These are phyloP conservation scores for Cephus pygmeus DNA, from an alignment of 2,888 invertebrate species.

Conservation along the genomic window DNA sequence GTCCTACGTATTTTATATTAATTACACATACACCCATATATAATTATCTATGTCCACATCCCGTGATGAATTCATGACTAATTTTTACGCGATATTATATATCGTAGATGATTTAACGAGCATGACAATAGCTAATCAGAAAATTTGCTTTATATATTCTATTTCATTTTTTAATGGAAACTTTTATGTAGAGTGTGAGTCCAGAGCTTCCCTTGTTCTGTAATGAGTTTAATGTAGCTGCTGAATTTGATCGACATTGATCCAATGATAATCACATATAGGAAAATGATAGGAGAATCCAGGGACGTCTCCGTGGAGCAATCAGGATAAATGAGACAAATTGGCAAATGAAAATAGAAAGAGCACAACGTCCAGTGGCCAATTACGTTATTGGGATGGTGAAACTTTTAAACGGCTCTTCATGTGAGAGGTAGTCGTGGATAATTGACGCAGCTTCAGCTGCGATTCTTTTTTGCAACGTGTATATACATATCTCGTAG, in stretches of 20 bases:
- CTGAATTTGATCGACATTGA: neutral
- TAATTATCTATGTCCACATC: neutral
- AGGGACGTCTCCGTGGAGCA: neutral
- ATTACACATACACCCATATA: neutral
- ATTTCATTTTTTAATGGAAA: neutral
- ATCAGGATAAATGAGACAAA: neutral
- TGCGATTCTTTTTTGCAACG: neutral
- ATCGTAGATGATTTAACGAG: neutral
- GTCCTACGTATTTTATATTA: too few relatives aligned
- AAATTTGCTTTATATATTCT: neutral
- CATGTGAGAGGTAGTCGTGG: neutral
- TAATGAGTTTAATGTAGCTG: neutral
- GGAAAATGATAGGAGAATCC: neutral
- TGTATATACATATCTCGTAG: too few relatives aligned
- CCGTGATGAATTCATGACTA: neutral
- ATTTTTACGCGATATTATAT: neutral
- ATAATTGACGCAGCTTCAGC: neutral
- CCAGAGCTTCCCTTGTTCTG: neutral
- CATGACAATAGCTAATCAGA: neutral
- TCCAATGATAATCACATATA: neutral
- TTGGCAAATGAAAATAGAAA: neutral
- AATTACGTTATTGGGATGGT: neutral
- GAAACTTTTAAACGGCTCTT: neutral
- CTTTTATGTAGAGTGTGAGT: neutral
- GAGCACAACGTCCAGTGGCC: neutral